Evolutionary conservation across 2,797 vertebrate species (phyloP), one percentile per base, ranked within the genome.

Genomic region (Myoxocephalus aenaeus): DNA sequence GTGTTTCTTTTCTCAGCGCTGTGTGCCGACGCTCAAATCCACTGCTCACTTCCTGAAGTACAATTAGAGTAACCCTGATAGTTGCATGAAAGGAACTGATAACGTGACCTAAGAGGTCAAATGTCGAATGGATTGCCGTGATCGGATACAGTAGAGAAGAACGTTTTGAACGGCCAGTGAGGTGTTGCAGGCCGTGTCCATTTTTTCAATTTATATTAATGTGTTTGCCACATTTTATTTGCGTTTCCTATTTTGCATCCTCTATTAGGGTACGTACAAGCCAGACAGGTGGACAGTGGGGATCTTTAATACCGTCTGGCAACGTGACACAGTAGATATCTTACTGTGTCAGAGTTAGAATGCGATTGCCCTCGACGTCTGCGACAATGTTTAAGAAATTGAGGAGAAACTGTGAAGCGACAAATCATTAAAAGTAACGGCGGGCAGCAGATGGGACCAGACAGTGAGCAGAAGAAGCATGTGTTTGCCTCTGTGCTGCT

Each of bases 401-500:
- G 17, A 58, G 38, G 42, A 63, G 4, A 62, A 59, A 32, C 1
- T 15, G 27, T 44, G 7, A 48, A 32, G 61, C 0, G 65, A 56
- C 7, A 11, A 46, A 58, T 53, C 11, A 7, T 44, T 6, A 5
- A 53, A 53, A 56, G 40, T 65, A 10, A 10, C 20, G 29, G 63
- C 17, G 27, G 57, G n/a, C 13, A 38, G 14, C n/a, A 58, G 11
- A 68, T 40, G 58, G 22, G 25, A 7, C 14, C 7, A 25, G 29
- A 12, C 17, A 18, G 14, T n/a, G 14, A 63, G 65, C 20, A 75
- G 34, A 63, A 50, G 34, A 36, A 53, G 63, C 61, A 12, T 53
- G 51, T 76, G 25, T 75, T 66, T 81, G 40, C 3, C 15, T 73
- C 15, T 58, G 34, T 76, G 54, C 79, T 69, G 51, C 48, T 58